Base-by-base conservation (phyloP, 2,888 invertebrate genomes). In the Argyresthia albistria region DNA sequence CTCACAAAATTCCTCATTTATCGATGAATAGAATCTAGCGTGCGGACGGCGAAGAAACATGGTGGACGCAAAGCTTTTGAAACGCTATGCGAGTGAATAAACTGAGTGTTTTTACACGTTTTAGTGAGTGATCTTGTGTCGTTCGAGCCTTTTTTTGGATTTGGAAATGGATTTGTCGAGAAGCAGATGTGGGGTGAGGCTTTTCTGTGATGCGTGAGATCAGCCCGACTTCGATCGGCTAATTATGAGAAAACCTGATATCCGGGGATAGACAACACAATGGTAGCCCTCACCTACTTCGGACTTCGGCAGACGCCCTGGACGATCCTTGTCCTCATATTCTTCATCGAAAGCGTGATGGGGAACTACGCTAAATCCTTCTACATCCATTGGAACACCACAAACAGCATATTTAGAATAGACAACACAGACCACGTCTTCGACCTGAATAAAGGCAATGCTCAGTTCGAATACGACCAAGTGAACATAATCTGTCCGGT, bases 391-490 rank as follows among this genome's bases (percentile, higher is more conserved):
- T 95, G 95, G 95, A 95, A 95, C 89, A 95, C 95, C 63, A 93
- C 95, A 60, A 95, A 95, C 79, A 95, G 95, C 77, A 95, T 95
- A 91, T 97, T 97, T 89, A 93, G 97, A 84, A 97, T 97, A 91
- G 97, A 97, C 90, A 97, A 97, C 86, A 97, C 97, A 50, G 97
- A 97, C 86, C 97, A 97, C 82, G 96, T 97, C 81, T 97, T 97
- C 80, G 97, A 97, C 82, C 94, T 97, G 67, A 97, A 97, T 88
- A 94, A 95, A 84, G 95, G 96, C 63, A 97, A 97, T 79, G 91
- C 93, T 63, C 94, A 95, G 71, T 97, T 96, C 77, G 97, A 97
- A 78, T 97, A 96, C 79, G 97, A 97, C 80, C 97, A 97, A 89
- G 97, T 97, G 69, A 97, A 97, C 76, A 94, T 97, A 77, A 96